Conservation (phyloP, 2,113 vertebrate species). For the Alligator mississippiensis region DNA sequence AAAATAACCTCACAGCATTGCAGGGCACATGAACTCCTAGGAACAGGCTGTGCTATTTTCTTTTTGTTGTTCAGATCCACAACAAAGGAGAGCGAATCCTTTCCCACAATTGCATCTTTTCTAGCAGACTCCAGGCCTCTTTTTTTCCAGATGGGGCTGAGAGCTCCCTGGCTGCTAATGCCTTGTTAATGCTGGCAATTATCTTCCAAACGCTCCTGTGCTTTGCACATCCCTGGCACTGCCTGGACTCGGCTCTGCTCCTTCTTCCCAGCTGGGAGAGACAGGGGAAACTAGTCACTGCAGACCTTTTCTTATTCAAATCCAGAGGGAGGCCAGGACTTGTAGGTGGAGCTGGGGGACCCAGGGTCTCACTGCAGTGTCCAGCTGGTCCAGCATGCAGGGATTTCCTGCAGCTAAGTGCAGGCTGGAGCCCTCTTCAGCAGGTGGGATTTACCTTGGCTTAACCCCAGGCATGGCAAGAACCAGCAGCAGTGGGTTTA, state of each 20-base stretch:
- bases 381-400: accelerated
- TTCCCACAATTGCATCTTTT: slow-evolving; percentile 36
- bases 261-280: not conserved
- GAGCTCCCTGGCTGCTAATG: slow-evolving; percentile 39
- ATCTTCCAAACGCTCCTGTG: slow-evolving; percentile 31
- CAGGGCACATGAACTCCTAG: slow-evolving; percentile 49
- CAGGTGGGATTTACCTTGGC: not conserved
- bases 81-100: slow-evolving; percentile 44
- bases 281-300: not conserved
- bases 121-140: slow-evolving; percentile 39
- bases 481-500: not conserved
- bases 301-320: not conserved
- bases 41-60: slow-evolving; percentile 58
- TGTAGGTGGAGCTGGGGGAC: not conserved
- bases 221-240: not conserved
- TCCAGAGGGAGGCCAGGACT: not conserved
- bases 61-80: slow-evolving; percentile 48
- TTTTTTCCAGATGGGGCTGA: slow-evolving; percentile 43
- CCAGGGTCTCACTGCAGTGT: not conserved
- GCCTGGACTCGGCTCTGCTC: not conserved
- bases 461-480: not conserved
- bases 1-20: slow-evolving; percentile 67
- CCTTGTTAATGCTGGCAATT: slow-evolving; percentile 37
- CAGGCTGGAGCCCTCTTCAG: not conserved
- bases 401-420: not conserved